Evolutionary conservation across 2,797 vertebrate species (phyloP), one percentile per base, ranked within the genome.

Genomic region (Ficedula albicollis): DNA sequence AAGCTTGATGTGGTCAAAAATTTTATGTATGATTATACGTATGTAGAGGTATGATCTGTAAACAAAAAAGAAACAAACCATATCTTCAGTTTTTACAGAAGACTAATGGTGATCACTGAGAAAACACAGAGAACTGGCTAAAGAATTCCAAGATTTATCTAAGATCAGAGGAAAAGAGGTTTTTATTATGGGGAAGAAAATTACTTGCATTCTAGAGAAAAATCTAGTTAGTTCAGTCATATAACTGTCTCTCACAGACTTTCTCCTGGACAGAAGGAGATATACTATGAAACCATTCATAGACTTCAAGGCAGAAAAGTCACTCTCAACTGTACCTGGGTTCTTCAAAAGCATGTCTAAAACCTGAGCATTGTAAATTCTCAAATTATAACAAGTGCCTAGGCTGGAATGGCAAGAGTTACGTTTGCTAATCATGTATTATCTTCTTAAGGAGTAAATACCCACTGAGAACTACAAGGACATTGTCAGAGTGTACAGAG

Each of bases 351-450:
- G 25, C 8, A 4, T 20, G 2, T 58, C 11, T 72, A 76, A 79
- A 86, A 34, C n/a, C 29, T 43, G 18, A 26, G 30, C 23, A 9
- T 23, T 78, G 36, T 39, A 59, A 64, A 64, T 80, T 89, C 38
- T 56, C 11, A 43, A 48, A 64, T 60, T 14, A 9, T 34, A 83
- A 48, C 6, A 76, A 25, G 15, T 68, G 21, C 19, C 23, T 12
- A 48, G 49, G 41, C 26, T 73, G 29, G 20, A 72, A 52, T 36
- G 4, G 16, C 1, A 4, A 39, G n/a, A 63, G 16, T 72, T 79
- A 19, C 0, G 1, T 68, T 72, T 51, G 25, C 38, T 26, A 1
- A 55, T 79, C 5, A 12, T 5, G 0, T 59, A 16, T 29, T 52
- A 22, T 15, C 55, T 39, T n/a, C 54, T 44, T 58, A 46, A 60